Percentiles rank a stretch among this genome's conserved stretches.
Conservation (phyloP, 2,113 vertebrate genomes). For the Nibea albiflora region DNA sequence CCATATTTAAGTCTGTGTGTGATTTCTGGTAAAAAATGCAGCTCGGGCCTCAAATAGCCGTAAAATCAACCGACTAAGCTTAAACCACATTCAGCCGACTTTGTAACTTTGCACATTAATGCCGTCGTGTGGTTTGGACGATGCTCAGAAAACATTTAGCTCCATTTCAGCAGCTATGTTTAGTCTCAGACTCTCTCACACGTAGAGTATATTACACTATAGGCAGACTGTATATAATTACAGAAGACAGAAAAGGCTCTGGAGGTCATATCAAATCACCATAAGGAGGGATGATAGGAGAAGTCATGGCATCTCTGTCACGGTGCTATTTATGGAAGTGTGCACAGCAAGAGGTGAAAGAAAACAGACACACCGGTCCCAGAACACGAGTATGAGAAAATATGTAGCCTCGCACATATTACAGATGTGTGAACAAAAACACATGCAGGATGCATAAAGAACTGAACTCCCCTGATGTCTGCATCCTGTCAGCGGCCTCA, state of each 20-base stretch:
- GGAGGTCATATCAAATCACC: slow-evolving; percentile 23
- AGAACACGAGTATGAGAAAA: slow-evolving; percentile 13
- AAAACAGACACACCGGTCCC: neutral
- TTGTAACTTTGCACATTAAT: neutral
- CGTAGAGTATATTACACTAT: neutral
- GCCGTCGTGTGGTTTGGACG: neutral
- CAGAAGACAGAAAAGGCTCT: slow-evolving; percentile 10
- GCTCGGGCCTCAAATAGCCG: neutral
- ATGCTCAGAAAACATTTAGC: neutral
- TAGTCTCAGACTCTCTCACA: neutral
- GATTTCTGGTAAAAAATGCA: slow-evolving; percentile 7
- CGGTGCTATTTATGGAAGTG: slow-evolving; percentile 17
- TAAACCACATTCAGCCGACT: slow-evolving; percentile 7
- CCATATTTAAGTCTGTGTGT: neutral
- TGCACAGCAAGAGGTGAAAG: slow-evolving; percentile 8
- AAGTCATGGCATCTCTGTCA: slow-evolving; percentile 21
- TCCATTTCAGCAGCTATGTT: neutral
- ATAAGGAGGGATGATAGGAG: slow-evolving; percentile 26
- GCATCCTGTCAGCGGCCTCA: neutral
- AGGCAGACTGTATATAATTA: slow-evolving; percentile 2
- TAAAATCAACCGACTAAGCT: slow-evolving; percentile 7
- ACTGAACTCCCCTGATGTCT: neutral
- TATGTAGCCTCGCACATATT: neutral
- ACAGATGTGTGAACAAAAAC: slow-evolving; percentile 4
- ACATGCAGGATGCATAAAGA: neutral